Evolutionary conservation across 2,113 vertebrate species (phyloP).

Genomic region (Brachypodius melanocephalos): DNA sequence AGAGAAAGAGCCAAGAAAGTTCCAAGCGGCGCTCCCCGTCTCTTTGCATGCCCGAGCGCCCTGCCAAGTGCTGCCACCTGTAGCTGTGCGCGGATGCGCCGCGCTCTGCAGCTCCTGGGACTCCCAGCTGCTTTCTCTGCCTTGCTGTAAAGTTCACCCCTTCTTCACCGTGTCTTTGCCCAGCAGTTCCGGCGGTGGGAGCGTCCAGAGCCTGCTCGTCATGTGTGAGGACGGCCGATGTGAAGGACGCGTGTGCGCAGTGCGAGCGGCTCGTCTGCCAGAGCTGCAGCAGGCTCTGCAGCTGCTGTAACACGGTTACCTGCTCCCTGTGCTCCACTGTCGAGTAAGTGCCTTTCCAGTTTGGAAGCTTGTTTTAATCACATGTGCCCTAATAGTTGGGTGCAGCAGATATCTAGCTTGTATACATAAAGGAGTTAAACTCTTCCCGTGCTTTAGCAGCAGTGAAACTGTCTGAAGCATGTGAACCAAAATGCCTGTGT

Average conservation of each 20-base stretch:
- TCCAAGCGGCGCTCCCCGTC: accelerated
- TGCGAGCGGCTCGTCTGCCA: slow-evolving; percentile 70
- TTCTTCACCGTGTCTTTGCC: not conserved
- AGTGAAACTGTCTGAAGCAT: not conserved
- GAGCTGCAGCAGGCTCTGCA: slow-evolving; percentile 68
- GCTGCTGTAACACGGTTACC: slow-evolving; percentile 38
- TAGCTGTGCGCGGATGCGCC: not conserved
- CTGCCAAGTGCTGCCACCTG: not conserved
- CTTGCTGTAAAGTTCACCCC: not conserved
- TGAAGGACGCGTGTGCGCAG: slow-evolving; percentile 60
- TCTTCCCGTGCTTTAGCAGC: not conserved
- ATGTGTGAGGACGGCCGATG: slow-evolving; percentile 60
- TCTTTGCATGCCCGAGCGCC: not conserved
- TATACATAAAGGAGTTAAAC: accelerated
- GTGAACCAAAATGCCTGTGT: not conserved
- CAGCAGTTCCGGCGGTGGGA: not conserved
- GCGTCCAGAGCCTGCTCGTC: slow-evolving; percentile 66
- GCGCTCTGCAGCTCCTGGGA: accelerated
- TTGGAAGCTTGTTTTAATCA: not conserved
- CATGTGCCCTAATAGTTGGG: accelerated
- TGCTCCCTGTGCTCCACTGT: slow-evolving; percentile 66
- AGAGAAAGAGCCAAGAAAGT: accelerated
- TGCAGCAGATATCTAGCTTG: not conserved
- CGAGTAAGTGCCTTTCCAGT: slow-evolving; percentile 68
- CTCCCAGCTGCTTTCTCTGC: not conserved